Conservation (phyloP, 2,113 vertebrate genomes). For the Microcebus jonahi region DNA sequence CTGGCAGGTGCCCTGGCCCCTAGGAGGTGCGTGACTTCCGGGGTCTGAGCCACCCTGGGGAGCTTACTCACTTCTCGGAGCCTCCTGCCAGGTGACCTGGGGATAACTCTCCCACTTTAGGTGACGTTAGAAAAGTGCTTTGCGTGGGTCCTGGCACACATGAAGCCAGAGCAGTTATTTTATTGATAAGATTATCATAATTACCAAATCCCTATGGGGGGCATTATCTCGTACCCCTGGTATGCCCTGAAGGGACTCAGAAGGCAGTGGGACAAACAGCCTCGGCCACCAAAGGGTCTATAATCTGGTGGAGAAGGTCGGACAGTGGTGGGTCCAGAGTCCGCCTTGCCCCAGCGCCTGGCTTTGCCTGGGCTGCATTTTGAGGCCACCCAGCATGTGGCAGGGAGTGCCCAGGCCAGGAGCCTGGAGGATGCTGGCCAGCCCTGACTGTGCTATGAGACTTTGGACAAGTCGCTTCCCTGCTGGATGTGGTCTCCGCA, state of each 20-base stretch:
- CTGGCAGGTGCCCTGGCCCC: neutral
- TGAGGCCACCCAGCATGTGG: fast-evolving
- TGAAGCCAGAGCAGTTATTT: neutral
- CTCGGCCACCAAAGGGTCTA: fast-evolving
- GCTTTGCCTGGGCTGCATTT: neutral
- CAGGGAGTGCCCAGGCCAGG: neutral
- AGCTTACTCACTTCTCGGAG: neutral
- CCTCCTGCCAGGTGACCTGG: neutral
- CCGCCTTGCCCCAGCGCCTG: neutral
- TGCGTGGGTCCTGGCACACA: fast-evolving
- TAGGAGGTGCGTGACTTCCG: neutral
- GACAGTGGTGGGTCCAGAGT: fast-evolving
- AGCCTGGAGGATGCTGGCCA: neutral
- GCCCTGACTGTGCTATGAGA: too few relatives aligned
- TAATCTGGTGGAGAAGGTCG: neutral
- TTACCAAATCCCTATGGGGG: neutral
- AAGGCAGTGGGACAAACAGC: neutral
- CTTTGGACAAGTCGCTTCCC: fast-evolving
- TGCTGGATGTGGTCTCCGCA: fast-evolving
- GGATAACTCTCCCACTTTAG: fast-evolving
- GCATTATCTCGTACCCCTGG: too few relatives aligned
- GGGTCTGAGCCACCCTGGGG: neutral
- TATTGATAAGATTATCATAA: too few relatives aligned
- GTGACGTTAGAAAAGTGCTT: neutral
- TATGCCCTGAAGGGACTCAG: neutral